A percentile compares a stretch with the other conserved stretches of the same genome.
Evolutionary conservation across 2,113 vertebrate genomes (phyloP).

Genomic region (Arothron firmamentum): DNA sequence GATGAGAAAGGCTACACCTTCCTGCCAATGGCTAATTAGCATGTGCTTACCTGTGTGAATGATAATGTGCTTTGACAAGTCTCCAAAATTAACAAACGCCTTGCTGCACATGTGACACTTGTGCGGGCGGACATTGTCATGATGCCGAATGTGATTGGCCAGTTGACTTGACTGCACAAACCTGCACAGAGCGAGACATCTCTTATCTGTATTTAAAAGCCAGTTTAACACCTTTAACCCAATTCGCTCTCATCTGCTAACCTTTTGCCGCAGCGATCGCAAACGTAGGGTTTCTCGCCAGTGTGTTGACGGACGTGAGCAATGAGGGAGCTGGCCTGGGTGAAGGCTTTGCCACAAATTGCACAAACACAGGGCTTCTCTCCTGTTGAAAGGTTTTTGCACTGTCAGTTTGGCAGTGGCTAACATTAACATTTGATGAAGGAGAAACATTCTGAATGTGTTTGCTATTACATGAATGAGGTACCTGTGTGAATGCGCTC

Average conservation of each 20-base stretch:
- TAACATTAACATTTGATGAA: neutral
- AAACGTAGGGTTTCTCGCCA: conserved; percentile 96
- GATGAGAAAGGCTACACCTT: neutral
- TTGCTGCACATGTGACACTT: conserved; percentile 94
- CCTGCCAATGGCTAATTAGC: neutral
- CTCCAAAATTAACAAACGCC: conserved; percentile 95
- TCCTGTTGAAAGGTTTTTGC: conserved; percentile 70
- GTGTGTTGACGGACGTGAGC: conserved; percentile 97
- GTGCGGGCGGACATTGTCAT: conserved; percentile 97
- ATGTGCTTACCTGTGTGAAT: conserved; percentile 88
- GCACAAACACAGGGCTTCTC: conserved; percentile 94
- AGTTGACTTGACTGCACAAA: conserved; percentile 97
- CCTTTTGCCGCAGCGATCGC: conserved; percentile 97
- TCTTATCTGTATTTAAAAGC: neutral
- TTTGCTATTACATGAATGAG: neutral
- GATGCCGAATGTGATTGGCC: conserved; percentile 98
- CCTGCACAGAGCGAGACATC: conserved; percentile 61
- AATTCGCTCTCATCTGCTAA: conserved; percentile 48
- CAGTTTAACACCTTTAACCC: neutral
- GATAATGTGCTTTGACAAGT: conserved; percentile 97
- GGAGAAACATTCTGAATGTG: neutral
- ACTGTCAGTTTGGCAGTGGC: neutral
- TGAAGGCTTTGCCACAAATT: conserved; percentile 95
- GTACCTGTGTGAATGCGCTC: conserved; percentile 95
- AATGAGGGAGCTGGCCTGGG: conserved; percentile 95